Evolutionary conservation across 2,888 invertebrate genomes (phyloP), one percentile per base, ranked within the genome.

Genomic region (Belgica antarctica): DNA sequence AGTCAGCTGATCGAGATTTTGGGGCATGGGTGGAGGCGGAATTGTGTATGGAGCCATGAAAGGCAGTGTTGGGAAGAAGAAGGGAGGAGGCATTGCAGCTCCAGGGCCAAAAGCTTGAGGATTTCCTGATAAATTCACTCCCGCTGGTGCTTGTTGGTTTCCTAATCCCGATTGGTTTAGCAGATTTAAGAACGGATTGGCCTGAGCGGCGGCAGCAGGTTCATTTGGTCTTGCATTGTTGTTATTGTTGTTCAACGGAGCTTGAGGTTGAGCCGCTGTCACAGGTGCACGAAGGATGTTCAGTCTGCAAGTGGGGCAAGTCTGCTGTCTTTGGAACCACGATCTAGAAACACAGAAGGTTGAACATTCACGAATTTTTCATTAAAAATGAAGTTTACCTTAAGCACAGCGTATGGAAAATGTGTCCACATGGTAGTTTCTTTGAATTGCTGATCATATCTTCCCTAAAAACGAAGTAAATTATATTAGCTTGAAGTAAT

Each of bases 321-420:
- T 99, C 82, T 99, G 99, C 79, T 99, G 99, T 7, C 99, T 87
- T 82, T 99, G 99, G 82, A 99, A 99, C 99, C 99, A 99, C 41
- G 96, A 95, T 62, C 98, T 52, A 70, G 17, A 15, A n/a, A n/a
- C n/a, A n/a, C n/a, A n/a, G n/a, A n/a, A n/a, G n/a, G 10, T 31
- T 31, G 4, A 7, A 31, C 31, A 31, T 31, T 10, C 2, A 12
- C n/a, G 57, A 17, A 57, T 57, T 17, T 57, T 8, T 17, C 5
- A 17, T 57, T 57, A 57, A 22, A 57, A 61, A 61, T 15, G 5
- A 8, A n/a, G 19, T 17, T 62, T 34, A 62, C 62, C 62, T 46
- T 41, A 99, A 84, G 80, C 99, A 99, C 70, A 93, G 91, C 59
- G 96, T 93, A 81, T 99, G 99, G 84, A 99, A 99, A 76, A 99